Evolutionary conservation across 2,888 invertebrate genomes (phyloP).

Genomic region (Chelonus formosanus): DNA sequence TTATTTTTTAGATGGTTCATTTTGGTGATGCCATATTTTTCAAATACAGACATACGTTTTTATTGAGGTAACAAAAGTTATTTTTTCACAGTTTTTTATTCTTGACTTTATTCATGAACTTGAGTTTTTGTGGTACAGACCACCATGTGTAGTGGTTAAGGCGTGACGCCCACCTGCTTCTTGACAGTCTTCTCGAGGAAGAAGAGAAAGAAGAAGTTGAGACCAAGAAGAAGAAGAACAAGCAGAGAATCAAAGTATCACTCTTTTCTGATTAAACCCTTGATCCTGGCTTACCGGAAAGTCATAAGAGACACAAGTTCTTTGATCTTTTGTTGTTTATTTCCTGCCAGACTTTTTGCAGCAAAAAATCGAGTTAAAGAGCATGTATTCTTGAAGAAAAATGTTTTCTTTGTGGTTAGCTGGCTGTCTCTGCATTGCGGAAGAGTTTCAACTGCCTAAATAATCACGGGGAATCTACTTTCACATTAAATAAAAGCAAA

Average conservation of each 20-base stretch:
- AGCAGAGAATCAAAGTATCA: background rate
- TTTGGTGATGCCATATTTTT: background rate
- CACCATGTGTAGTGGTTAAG: slow-evolving; percentile 40
- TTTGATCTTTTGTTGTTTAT: background rate
- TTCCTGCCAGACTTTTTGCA: slow-evolving; percentile 6
- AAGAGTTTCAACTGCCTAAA: slow-evolving; percentile 15
- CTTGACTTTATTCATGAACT: slow-evolving; percentile 17
- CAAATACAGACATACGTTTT: background rate
- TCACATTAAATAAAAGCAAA: background rate
- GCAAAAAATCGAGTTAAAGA: slow-evolving; percentile 1
- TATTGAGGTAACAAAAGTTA: too few species aligned
- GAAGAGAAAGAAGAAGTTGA: slow-evolving; percentile 8
- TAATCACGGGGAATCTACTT: background rate
- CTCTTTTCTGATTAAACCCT: too few species aligned
- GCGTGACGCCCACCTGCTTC: slow-evolving; percentile 56
- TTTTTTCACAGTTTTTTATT: slow-evolving; percentile 4
- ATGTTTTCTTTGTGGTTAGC: background rate
- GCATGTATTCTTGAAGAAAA: background rate
- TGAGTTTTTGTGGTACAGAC: slow-evolving; percentile 39
- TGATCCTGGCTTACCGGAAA: too few species aligned
- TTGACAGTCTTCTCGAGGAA: slow-evolving; percentile 40
- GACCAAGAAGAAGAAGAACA: slow-evolving; percentile 12
- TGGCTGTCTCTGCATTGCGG: slow-evolving; percentile 14
- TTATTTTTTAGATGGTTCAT: slow-evolving; percentile 15
- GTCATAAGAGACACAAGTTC: too few species aligned